Percentiles rank a stretch among this genome's conserved stretches.
These are phyloP conservation scores for Sparus aurata DNA, from an alignment of 2,797 vertebrate genomes.

Conservation along the genomic window DNA sequence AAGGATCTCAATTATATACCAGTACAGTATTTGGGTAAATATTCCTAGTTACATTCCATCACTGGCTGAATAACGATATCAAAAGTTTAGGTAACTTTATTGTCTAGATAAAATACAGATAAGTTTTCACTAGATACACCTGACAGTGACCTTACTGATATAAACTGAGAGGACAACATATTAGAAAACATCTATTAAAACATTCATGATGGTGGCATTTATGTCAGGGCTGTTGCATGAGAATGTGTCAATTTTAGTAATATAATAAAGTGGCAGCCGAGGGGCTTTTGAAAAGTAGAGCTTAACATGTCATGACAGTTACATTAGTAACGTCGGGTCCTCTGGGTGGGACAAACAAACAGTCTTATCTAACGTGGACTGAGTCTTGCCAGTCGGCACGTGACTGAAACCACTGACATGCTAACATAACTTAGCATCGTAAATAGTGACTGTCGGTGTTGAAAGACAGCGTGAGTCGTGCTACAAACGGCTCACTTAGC, in stretches of 20 bases:
- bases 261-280: not conserved
- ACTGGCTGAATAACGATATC: too few relatives aligned
- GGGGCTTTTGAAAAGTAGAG: not conserved
- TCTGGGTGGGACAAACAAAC: constrained; percentile 30
- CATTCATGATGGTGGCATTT: not conserved
- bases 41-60: too few relatives aligned
- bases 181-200: not conserved
- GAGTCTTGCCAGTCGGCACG: constrained; percentile 32
- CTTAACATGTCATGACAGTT: not conserved
- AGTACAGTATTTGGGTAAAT: too few relatives aligned
- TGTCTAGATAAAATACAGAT: not conserved
- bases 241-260: not conserved
- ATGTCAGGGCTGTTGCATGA: not conserved
- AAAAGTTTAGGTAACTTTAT: not conserved
- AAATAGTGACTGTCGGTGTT: not conserved
- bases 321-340: not conserved
- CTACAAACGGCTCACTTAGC: accelerated
- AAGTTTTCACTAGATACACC: not conserved
- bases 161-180: not conserved
- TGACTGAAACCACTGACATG: constrained; percentile 42
- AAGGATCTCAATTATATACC: too few relatives aligned
- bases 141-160: not conserved
- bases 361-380: constrained; percentile 71
- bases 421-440: not conserved
- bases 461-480: not conserved